Evolutionary conservation across 2,888 invertebrate species (phyloP).

Genomic region (Coelinius sp.): DNA sequence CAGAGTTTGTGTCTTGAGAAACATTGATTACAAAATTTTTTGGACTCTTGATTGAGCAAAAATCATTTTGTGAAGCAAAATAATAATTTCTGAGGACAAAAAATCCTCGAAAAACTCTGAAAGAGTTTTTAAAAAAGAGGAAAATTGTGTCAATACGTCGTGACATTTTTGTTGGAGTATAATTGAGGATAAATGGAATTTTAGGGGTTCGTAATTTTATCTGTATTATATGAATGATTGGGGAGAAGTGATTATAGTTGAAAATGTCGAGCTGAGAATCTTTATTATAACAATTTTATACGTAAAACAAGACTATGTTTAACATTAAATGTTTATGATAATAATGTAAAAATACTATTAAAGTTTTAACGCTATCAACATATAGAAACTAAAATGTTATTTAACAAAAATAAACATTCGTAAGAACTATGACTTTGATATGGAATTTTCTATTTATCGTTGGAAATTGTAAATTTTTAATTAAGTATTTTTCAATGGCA

Average conservation of each 20-base stretch:
- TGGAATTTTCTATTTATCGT: not conserved
- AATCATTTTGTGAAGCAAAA: not conserved
- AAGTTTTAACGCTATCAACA: conserved; percentile 26
- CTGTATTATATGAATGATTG: conserved; percentile 18
- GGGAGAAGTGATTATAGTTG: not conserved
- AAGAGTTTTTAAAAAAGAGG: not conserved
- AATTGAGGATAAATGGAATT: not conserved
- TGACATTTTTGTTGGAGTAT: not conserved
- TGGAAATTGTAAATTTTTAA: not conserved
- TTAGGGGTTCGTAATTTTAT: not conserved
- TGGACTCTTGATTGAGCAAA: conserved; percentile 13
- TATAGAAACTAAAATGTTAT: conserved; percentile 23
- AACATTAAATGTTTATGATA: conserved; percentile 19
- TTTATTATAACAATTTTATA: conserved; percentile 38
- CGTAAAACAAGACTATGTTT: conserved; percentile 29
- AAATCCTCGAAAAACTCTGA: not conserved
- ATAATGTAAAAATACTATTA: conserved; percentile 35
- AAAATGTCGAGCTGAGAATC: conserved; percentile 21
- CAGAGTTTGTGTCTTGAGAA: conserved; percentile 1
- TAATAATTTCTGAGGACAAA: not conserved
- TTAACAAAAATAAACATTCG: conserved; percentile 29
- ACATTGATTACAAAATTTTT: conserved; percentile 14
- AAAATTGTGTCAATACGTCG: not conserved
- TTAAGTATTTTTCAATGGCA: not conserved
- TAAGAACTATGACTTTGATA: conserved; percentile 29